Evolutionary conservation across 1,140 invertebrate species (phyloP).

Genomic region (Drosophila jambulina): DNA sequence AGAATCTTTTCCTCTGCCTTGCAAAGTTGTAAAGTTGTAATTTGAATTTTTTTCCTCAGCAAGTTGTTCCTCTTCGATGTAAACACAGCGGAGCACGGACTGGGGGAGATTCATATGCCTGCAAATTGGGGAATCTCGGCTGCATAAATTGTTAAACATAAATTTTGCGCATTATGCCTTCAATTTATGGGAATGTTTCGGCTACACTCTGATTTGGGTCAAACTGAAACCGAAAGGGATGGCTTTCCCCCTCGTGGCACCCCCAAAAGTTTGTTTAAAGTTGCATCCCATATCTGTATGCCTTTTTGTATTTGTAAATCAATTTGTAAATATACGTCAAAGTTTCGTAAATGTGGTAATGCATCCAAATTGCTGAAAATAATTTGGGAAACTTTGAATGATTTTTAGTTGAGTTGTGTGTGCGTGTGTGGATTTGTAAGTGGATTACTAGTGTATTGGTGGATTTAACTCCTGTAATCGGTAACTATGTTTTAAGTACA

Average conservation of each 20-base stretch:
- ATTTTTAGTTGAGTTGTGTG: conserved; percentile 16
- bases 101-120: conserved; percentile 44
- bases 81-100: conserved; percentile 55
- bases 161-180: conserved; percentile 69
- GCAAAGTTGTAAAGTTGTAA: conserved; percentile 72
- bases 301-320: conserved; percentile 44
- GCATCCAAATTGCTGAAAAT: conserved; percentile 32
- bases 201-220: conserved; percentile 45
- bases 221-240: conserved; percentile 26
- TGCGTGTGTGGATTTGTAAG: conserved; percentile 18
- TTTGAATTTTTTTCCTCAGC: conserved; percentile 63
- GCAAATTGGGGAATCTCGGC: conserved; percentile 54
- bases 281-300: conserved; percentile 33
- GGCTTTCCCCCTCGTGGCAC: background rate
- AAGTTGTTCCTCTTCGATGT: conserved; percentile 47
- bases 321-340: conserved; percentile 56
- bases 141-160: conserved; percentile 69
- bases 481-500: background rate
- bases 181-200: conserved; percentile 57
- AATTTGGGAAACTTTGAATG: conserved; percentile 32
- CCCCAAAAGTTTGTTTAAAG: conserved; percentile 30
- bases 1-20: conserved; percentile 51
- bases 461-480: background rate
- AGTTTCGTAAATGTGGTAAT: conserved; percentile 41
- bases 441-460: conserved; percentile 29